Conservation (phyloP, 1,140 invertebrate genomes). For the Pteromalus puparum region DNA sequence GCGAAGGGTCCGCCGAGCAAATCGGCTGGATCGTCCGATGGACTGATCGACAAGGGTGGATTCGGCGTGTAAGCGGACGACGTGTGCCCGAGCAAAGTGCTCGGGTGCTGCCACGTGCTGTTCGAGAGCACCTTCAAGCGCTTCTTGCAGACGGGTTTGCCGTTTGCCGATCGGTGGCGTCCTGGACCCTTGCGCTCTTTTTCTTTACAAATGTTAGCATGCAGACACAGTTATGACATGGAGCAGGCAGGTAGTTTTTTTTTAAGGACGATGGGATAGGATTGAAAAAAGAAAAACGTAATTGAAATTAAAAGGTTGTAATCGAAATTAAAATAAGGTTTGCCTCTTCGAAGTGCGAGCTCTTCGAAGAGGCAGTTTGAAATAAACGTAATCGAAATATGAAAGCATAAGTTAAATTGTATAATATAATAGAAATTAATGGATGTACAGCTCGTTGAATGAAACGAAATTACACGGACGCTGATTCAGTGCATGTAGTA, state of each 20-base stretch:
- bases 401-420: no score
- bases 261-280: slow-evolving; percentile 38
- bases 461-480: no score
- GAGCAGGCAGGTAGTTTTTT: slow-evolving; percentile 51
- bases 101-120: slow-evolving; percentile 73
- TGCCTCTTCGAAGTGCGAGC: no score
- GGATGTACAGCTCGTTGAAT: no score
- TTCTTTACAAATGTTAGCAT: slow-evolving; percentile 71
- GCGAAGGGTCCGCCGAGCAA: slow-evolving; percentile 64
- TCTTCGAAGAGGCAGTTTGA: no score
- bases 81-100: slow-evolving; percentile 71
- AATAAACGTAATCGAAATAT: no score
- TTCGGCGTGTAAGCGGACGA: slow-evolving; percentile 70
- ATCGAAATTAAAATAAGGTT: slow-evolving; percentile 18
- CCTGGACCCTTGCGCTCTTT: slow-evolving; percentile 55
- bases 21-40: slow-evolving; percentile 71
- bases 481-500: no score
- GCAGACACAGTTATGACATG: slow-evolving; percentile 66
- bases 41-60: slow-evolving; percentile 67
- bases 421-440: no score
- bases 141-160: slow-evolving; percentile 67
- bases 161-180: slow-evolving; percentile 55
- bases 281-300: slow-evolving; percentile 61
- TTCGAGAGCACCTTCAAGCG: slow-evolving; percentile 69
- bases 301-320: slow-evolving; percentile 60